Evolutionary conservation across 2,113 vertebrate species (phyloP), one percentile per base, ranked within the genome.

Genomic region (Clarias gariepinus): DNA sequence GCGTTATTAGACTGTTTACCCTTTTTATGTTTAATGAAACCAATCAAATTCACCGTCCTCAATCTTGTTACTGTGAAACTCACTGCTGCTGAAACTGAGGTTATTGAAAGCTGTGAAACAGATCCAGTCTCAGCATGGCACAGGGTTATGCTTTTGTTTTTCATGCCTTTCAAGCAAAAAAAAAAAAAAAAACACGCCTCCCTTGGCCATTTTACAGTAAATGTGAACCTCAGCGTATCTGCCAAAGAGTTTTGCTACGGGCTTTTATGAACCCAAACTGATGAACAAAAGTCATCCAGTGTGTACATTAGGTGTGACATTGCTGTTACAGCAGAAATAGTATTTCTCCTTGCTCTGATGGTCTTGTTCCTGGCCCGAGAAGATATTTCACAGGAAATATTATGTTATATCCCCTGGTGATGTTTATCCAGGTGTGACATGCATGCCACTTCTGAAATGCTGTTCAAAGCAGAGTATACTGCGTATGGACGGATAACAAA

Each of bases 181-280:
- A 33, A 18, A 73, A 23, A 47, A 47, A 47, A 73, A 47, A 74
- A 57, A 79, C 30, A 10, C n/a, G 55, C 36, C 57, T 60, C 78
- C 30, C 10, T 36, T 30, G 78, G 28, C 30, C 30, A 80, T 60
- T 80, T 80, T 60, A 60, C 36, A 36, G 57, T 80, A 80, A 80
- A 80, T 80, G 78, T 80, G 55, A 61, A 80, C 18, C 78, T 80
- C 28, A 36, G 78, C 78, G 30, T 80, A 80, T 80, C 78, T 80
- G 10, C 30, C 36, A 30, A 60, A 80, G 78, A 57, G 12, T 58
- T 30, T 78, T 78, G 52, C 53, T 57, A 3, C 16, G 7, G 53
- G 28, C 30, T 36, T 60, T 80, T 36, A 80, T 23, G 30, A 80
- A 60, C 19, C 78, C 78, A 60, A 60, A 61, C 28, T 80, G 78